These are phyloP conservation scores for Abramis brama DNA, from an alignment of 2,113 vertebrate genomes.

Conservation along the genomic window DNA sequence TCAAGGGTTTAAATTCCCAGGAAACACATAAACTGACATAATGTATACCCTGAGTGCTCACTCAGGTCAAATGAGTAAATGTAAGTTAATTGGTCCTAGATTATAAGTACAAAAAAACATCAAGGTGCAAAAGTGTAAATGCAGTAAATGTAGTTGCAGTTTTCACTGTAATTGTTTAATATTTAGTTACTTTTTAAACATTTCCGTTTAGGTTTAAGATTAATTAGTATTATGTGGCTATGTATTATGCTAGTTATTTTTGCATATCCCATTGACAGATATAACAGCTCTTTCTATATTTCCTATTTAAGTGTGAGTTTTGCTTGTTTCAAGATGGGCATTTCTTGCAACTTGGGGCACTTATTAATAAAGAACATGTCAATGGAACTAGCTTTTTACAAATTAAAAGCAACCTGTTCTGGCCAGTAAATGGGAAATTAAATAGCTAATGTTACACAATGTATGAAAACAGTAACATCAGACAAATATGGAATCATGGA, in stretches of 20 bases:
- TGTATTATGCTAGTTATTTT: neutral
- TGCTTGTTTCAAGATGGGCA: neutral
- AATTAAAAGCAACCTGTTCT: neutral
- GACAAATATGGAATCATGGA: conserved; percentile 46
- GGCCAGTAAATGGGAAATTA: neutral
- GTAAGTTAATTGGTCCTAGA: neutral
- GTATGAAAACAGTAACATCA: conserved; percentile 39
- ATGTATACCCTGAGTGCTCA: neutral
- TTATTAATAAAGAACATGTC: neutral
- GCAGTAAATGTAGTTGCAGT: neutral
- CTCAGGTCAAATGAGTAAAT: neutral
- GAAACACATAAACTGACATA: neutral
- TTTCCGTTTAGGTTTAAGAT: neutral
- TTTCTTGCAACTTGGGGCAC: neutral
- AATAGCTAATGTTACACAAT: conserved; percentile 21
- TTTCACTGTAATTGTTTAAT: neutral
- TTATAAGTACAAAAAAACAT: neutral
- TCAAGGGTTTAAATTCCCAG: neutral
- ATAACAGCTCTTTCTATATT: neutral
- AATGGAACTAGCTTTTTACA: neutral
- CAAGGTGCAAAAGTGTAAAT: neutral
- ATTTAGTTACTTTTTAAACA: neutral
- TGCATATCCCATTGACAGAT: neutral
- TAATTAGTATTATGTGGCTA: neutral
- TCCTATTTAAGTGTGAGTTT: neutral